Conservation (phyloP, 2,113 vertebrate genomes). For the Bujurquina vittata region DNA sequence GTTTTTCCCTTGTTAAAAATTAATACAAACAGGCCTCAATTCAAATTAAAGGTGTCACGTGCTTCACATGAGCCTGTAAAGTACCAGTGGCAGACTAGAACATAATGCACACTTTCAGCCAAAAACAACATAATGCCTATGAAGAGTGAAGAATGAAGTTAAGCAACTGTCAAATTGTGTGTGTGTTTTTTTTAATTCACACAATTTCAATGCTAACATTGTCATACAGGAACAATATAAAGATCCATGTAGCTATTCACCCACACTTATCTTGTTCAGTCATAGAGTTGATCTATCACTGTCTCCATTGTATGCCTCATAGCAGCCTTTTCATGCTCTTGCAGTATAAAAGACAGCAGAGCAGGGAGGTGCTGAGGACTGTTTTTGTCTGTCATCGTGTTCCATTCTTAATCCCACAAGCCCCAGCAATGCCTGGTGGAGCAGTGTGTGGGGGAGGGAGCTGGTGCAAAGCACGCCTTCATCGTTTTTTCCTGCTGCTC, state of each 20-base stretch:
- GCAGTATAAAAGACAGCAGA: constrained; percentile 70
- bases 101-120: constrained; percentile 14
- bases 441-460: constrained; percentile 70
- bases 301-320: constrained; percentile 70
- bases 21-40: neutral
- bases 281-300: constrained; percentile 70
- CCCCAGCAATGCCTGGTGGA: constrained; percentile 75
- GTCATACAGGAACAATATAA: constrained; percentile 59
- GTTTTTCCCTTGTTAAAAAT: neutral
- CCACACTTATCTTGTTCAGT: constrained; percentile 73
- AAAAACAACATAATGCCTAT: constrained; percentile 8
- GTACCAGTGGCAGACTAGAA: neutral
- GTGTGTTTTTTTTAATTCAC: constrained; percentile 11
- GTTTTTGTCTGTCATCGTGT: constrained; percentile 82
- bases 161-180: constrained; percentile 44
- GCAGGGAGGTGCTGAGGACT: constrained; percentile 76
- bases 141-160: constrained; percentile 42
- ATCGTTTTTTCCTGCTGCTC: constrained; percentile 72
- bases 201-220: constrained; percentile 51
- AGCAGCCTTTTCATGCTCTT: constrained; percentile 77
- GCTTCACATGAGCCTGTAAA: neutral
- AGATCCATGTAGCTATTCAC: constrained; percentile 62
- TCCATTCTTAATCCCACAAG: constrained; percentile 82
- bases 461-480: constrained; percentile 72
- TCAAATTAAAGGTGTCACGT: neutral